A percentile compares a stretch with the other conserved stretches of the same genome.
Evolutionary conservation across 2,797 vertebrate species (phyloP).

Genomic region (Paratrypauchen microcephalus): DNA sequence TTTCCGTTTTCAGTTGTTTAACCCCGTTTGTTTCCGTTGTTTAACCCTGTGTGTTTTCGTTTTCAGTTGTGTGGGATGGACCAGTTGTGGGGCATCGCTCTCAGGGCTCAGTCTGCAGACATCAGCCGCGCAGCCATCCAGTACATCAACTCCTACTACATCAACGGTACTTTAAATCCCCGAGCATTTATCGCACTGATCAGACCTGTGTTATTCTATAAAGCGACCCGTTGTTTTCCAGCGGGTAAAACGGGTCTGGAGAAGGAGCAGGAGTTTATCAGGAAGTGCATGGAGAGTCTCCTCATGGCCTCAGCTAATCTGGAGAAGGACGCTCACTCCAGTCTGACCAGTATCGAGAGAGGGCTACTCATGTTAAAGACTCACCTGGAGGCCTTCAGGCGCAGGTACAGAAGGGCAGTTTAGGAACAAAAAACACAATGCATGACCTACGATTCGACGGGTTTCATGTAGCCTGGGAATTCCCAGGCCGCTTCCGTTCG

Average conservation of each 20-base stretch:
- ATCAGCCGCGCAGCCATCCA: slow-evolving; percentile 98
- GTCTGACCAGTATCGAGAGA: slow-evolving; percentile 95
- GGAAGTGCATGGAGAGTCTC: slow-evolving; percentile 98
- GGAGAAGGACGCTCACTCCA: slow-evolving; percentile 92
- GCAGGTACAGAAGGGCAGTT: slow-evolving; percentile 78
- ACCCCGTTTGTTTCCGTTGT: too few species aligned
- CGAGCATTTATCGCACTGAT: too few species aligned
- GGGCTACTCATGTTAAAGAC: slow-evolving; percentile 98
- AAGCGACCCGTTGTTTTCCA: slow-evolving; percentile 24
- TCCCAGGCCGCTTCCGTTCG: too few species aligned
- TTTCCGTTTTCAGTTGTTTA: too few species aligned
- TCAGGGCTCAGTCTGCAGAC: slow-evolving; percentile 94
- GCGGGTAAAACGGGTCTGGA: slow-evolving; percentile 95
- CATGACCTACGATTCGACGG: too few species aligned
- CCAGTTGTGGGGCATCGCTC: slow-evolving; percentile 97
- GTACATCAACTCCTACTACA: slow-evolving; percentile 99
- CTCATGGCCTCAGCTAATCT: slow-evolving; percentile 95
- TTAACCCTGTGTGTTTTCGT: neutral
- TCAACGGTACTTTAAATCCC: slow-evolving; percentile 81
- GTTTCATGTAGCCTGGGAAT: too few species aligned
- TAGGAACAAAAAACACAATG: neutral
- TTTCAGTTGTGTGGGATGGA: slow-evolving; percentile 96
- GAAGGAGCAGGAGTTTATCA: slow-evolving; percentile 99
- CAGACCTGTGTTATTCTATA: neutral
- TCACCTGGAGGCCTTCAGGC: slow-evolving; percentile 95